phyloP scores from a whole-genome alignment of 2,113 vertebrate species.

The Lasiurus cinereus region DNA sequence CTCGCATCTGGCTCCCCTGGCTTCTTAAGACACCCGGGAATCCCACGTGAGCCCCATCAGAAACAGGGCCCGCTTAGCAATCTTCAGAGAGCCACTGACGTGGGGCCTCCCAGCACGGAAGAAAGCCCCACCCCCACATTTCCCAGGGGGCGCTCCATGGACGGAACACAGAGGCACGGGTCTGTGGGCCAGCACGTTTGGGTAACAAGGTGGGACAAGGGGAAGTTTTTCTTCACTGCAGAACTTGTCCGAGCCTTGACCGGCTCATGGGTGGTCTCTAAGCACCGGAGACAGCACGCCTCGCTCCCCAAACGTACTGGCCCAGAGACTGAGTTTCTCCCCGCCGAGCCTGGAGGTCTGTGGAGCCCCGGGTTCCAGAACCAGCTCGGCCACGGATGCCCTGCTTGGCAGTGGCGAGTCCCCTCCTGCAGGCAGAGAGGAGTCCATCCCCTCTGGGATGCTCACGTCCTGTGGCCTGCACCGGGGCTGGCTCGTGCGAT shows the following conservation, averaged over 20 bases:
- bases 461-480: background rate
- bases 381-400: background rate
- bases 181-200: background rate
- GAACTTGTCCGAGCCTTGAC: slow-evolving; percentile 11
- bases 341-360: background rate
- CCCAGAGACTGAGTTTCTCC: background rate
- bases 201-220: background rate
- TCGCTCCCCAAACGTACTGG: background rate
- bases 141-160: fast-evolving
- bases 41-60: background rate
- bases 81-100: background rate
- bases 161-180: background rate
- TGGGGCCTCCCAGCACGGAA: background rate
- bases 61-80: background rate
- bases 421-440: fast-evolving
- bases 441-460: background rate
- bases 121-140: fast-evolving
- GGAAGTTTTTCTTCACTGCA: background rate
- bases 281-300: fast-evolving
- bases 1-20: background rate
- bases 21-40: background rate
- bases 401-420: background rate
- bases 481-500: background rate
- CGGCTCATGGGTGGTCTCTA: background rate
- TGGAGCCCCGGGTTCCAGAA: background rate